Percentiles rank a stretch among this genome's conserved stretches.
Evolutionary conservation across 2,113 vertebrate species (phyloP).

Genomic region (Dermatemys mawii): DNA sequence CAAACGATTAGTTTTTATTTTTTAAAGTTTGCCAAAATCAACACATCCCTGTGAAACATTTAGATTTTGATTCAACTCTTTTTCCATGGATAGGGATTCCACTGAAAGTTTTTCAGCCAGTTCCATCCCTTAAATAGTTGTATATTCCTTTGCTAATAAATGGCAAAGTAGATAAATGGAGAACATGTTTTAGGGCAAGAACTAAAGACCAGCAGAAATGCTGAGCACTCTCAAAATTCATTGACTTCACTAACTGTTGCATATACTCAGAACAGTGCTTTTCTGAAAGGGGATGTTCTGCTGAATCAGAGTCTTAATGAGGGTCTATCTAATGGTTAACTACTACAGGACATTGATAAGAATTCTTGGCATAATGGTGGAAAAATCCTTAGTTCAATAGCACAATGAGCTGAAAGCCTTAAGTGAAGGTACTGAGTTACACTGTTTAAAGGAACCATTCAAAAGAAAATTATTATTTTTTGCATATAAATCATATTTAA

Average conservation of each 20-base stretch:
- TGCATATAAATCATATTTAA: not conserved
- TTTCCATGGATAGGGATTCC: not conserved
- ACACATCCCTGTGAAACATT: not conserved
- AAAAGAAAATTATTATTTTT: not conserved
- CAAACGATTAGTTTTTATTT: not conserved
- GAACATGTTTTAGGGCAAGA: constrained; percentile 59
- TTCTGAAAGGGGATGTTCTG: not conserved
- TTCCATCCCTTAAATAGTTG: not conserved
- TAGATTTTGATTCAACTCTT: not conserved
- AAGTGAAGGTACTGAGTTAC: not conserved
- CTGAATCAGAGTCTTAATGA: not conserved
- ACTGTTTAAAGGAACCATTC: constrained; percentile 50
- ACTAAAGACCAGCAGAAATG: constrained; percentile 25
- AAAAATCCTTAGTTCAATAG: not conserved
- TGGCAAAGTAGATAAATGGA: not conserved
- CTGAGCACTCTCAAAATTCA: no score
- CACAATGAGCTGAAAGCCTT: not conserved
- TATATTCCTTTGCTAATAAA: not conserved
- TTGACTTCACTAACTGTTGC: no score
- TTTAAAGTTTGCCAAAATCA: not conserved
- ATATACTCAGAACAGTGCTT: not conserved
- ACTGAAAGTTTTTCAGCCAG: not conserved
- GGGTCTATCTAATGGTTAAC: not conserved
- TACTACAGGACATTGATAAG: not conserved
- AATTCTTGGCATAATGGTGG: not conserved